phyloP scores from a whole-genome alignment of 1,140 invertebrate species.

The Lepidurus packardi region DNA sequence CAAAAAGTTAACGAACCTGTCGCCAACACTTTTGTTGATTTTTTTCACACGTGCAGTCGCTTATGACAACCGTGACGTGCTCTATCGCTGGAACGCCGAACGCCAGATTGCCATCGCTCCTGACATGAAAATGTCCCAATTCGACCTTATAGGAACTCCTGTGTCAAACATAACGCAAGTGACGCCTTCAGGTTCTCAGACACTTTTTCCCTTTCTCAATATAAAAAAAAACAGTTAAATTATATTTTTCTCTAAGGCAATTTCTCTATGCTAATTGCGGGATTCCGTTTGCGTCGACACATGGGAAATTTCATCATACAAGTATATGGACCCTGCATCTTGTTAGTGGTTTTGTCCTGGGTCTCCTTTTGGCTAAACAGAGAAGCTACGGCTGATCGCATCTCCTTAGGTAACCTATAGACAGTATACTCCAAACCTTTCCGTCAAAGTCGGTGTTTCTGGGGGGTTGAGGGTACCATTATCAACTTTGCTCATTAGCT shows the following conservation, averaged over 20 bases:
- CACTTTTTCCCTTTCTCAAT: neutral
- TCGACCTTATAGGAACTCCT: conserved; percentile 80
- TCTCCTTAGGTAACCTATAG: conserved; percentile 63
- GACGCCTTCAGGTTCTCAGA: conserved; percentile 2
- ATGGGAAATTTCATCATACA: conserved; percentile 90
- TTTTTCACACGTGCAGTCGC: conserved; percentile 61
- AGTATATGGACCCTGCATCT: conserved; percentile 87
- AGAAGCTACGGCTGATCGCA: conserved; percentile 83
- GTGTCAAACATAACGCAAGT: conserved; percentile 40
- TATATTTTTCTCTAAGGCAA: conserved; percentile 49
- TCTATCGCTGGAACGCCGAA: conserved; percentile 82
- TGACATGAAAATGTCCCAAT: conserved; percentile 85
- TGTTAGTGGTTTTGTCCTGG: conserved; percentile 92
- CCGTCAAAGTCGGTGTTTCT: conserved; percentile 7
- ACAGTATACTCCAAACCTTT: neutral
- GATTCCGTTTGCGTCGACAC: conserved; percentile 81
- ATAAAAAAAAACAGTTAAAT: too few species aligned
- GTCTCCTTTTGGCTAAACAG: conserved; percentile 95
- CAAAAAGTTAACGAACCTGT: conserved; percentile 8
- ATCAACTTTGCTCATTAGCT: conserved; percentile 6
- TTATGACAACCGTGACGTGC: conserved; percentile 78
- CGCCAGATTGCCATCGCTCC: conserved; percentile 76
- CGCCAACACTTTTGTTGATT: conserved; percentile 16
- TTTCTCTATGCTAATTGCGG: conserved; percentile 71
- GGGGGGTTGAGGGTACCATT: neutral